phyloP scores from a whole-genome alignment of 1,140 invertebrate species.

The Formica exsecta region DNA sequence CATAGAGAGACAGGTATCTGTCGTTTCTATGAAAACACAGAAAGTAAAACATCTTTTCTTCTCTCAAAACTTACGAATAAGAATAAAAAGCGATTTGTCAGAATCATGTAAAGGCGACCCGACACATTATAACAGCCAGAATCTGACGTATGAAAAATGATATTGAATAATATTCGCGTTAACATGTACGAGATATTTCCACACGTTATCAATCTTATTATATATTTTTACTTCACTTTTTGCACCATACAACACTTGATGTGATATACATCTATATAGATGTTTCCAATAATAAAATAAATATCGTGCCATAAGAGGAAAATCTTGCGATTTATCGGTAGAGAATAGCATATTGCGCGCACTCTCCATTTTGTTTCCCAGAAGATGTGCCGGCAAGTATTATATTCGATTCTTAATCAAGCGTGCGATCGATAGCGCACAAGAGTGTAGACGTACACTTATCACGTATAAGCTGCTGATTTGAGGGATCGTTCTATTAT shows the following conservation, averaged over 20 bases:
- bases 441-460: slow-evolving; percentile 22
- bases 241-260: background rate
- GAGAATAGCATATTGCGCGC: background rate
- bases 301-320: slow-evolving; percentile 10
- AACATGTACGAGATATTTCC: background rate
- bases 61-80: background rate
- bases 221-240: slow-evolving; percentile 21
- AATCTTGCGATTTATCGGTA: slow-evolving; percentile 4
- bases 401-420: slow-evolving; percentile 17
- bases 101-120: background rate
- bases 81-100: slow-evolving; percentile 19
- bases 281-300: slow-evolving; percentile 16
- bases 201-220: background rate
- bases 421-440: slow-evolving; percentile 14
- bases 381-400: background rate
- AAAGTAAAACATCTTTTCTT: background rate
- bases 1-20: too few species aligned
- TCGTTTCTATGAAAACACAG: background rate
- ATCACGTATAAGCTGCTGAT: slow-evolving; percentile 51
- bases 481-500: slow-evolving; percentile 54
- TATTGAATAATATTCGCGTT: slow-evolving; percentile 26
- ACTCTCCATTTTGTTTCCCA: slow-evolving; percentile 10
- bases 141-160: background rate
- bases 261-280: background rate
- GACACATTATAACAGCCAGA: background rate